Conservation (phyloP, 1,140 invertebrate species). For the Papilio polyxenes region DNA sequence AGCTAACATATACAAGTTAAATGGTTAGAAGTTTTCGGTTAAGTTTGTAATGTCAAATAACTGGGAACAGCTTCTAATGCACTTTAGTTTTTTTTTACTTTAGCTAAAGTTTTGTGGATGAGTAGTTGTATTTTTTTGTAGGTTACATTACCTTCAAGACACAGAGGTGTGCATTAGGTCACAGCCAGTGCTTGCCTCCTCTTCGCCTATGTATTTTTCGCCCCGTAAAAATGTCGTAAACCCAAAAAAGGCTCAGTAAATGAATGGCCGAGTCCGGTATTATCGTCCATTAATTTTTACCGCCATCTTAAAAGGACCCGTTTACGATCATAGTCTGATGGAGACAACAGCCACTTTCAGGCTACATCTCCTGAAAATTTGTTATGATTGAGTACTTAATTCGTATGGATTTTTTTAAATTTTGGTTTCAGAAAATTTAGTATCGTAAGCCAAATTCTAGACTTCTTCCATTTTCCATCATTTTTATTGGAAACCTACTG, state of each 20-base stretch:
- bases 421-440: too few species aligned
- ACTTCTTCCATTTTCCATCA: too few species aligned
- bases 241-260: conserved; percentile 42
- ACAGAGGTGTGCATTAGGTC: not conserved
- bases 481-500: too few species aligned
- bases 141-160: not conserved
- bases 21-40: not conserved
- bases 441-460: too few species aligned
- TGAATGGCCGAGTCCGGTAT: conserved; percentile 43
- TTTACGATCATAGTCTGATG: conserved; percentile 44
- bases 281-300: conserved; percentile 52
- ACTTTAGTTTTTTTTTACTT: not conserved
- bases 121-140: too few species aligned
- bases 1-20: not conserved
- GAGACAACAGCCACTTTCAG: conserved; percentile 36
- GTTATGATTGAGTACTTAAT: not conserved
- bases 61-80: not conserved
- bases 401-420: not conserved
- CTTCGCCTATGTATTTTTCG: conserved; percentile 23
- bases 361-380: not conserved
- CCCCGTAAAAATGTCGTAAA: conserved; percentile 44
- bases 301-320: conserved; percentile 35
- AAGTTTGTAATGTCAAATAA: not conserved
- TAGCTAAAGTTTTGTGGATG: not conserved
- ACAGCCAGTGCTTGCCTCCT: not conserved